Evolutionary conservation across 2,113 vertebrate genomes (phyloP).

Genomic region (Neolamprologus modestus): DNA sequence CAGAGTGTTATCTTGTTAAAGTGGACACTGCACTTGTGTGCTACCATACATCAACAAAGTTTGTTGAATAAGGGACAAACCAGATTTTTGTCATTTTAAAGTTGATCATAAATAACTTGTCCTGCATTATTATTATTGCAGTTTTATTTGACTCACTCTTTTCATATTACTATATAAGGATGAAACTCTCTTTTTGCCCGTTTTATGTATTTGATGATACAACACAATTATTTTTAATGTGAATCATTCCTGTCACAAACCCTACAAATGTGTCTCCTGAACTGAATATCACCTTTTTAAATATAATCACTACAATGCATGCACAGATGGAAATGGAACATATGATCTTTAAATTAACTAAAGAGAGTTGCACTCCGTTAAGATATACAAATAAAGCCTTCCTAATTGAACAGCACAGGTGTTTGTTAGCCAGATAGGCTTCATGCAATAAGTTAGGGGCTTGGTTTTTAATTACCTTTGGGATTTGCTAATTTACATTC

Average conservation of each 20-base stretch:
- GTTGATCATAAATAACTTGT: not conserved
- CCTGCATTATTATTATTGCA: not conserved
- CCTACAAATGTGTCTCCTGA: not conserved
- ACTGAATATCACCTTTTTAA: not conserved
- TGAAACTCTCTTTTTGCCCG: not conserved
- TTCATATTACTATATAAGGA: not conserved
- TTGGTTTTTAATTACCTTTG: slow-evolving; percentile 68
- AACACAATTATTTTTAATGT: not conserved
- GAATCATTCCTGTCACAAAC: not conserved
- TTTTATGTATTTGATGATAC: not conserved
- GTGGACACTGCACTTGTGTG: not conserved
- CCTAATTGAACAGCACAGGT: slow-evolving; percentile 71
- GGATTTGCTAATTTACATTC: slow-evolving; percentile 62
- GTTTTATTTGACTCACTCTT: not conserved
- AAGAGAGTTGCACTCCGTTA: slow-evolving; percentile 48
- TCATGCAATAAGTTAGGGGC: slow-evolving; percentile 46
- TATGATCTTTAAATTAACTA: slow-evolving; percentile 58
- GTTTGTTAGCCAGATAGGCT: slow-evolving; percentile 60
- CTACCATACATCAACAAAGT: not conserved
- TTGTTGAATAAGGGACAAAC: not conserved
- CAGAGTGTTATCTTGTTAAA: not conserved
- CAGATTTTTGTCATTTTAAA: not conserved
- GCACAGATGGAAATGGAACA: slow-evolving; percentile 41
- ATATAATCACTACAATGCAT: not conserved
- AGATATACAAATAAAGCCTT: slow-evolving; percentile 58